phyloP scores from a whole-genome alignment of 2,113 vertebrate species.

The Salvelinus alpinus region DNA sequence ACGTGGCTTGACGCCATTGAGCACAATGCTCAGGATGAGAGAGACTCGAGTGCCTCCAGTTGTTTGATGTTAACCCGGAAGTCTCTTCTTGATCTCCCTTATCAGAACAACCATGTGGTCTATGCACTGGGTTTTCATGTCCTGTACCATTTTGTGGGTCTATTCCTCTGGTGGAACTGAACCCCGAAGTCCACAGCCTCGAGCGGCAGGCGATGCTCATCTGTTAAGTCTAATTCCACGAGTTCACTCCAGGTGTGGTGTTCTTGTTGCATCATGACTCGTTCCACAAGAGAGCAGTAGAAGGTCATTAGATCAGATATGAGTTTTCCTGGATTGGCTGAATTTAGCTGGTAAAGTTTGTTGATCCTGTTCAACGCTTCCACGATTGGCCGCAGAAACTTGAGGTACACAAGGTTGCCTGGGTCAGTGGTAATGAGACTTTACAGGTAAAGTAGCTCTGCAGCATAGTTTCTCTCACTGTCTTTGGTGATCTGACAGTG shows the following conservation, averaged over 20 bases:
- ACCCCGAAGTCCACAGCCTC: too few relatives aligned
- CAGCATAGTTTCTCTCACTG: conserved; percentile 24
- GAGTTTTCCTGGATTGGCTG: not conserved
- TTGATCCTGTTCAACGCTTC: not conserved
- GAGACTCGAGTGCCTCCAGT: too few relatives aligned
- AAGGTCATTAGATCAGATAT: not conserved
- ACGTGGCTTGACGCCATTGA: too few relatives aligned
- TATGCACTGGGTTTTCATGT: too few relatives aligned
- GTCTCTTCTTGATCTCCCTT: too few relatives aligned
- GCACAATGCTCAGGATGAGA: too few relatives aligned
- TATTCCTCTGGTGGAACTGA: too few relatives aligned
- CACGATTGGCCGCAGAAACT: conserved; percentile 24
- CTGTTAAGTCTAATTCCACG: too few relatives aligned
- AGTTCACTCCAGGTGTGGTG: not conserved
- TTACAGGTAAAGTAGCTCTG: conserved; percentile 20
- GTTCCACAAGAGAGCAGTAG: not conserved
- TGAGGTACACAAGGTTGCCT: conserved; percentile 13
- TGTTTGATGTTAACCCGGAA: too few relatives aligned
- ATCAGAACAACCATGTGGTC: too few relatives aligned
- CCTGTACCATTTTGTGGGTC: too few relatives aligned
- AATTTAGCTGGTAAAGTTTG: not conserved
- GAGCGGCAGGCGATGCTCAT: too few relatives aligned
- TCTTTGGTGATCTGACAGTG: conserved; percentile 34
- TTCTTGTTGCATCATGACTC: not conserved
- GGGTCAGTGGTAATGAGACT: conserved; percentile 15